Conservation (phyloP, 2,888 invertebrate species). For the Idaea straminata region DNA sequence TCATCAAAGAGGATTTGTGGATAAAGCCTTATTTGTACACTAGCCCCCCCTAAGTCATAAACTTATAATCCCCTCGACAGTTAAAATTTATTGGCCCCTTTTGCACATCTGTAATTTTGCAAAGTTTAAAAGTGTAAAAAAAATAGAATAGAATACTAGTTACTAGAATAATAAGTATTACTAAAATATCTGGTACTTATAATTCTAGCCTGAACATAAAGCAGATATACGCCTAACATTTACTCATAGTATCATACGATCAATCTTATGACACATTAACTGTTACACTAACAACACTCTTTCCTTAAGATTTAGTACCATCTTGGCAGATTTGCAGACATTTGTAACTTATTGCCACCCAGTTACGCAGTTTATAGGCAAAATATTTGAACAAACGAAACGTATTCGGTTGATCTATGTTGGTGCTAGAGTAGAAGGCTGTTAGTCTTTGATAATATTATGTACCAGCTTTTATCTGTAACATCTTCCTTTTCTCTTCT, state of each 20-base stretch:
- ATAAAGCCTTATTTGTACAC: too few species aligned
- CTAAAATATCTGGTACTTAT: not conserved
- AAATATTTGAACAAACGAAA: conserved; percentile 19
- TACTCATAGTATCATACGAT: conserved; percentile 11
- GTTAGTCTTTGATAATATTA: too few species aligned
- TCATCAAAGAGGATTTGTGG: too few species aligned
- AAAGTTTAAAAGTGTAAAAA: too few species aligned
- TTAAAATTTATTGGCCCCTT: too few species aligned
- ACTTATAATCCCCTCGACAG: too few species aligned
- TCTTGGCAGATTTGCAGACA: conserved; percentile 23
- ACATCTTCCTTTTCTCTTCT: too few species aligned
- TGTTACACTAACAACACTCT: conserved; percentile 19
- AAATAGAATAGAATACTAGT: too few species aligned
- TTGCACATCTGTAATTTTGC: too few species aligned
- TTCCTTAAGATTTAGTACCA: conserved; percentile 18
- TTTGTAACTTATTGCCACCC: conserved; percentile 28
- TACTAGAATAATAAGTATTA: not conserved
- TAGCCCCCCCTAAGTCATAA: too few species aligned
- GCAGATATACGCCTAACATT: not conserved
- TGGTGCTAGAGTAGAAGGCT: not conserved
- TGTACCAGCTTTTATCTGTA: too few species aligned
- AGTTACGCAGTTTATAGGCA: conserved; percentile 22
- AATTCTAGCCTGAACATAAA: not conserved
- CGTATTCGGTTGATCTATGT: not conserved
- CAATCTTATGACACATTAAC: conserved; percentile 23